Evolutionary conservation across 2,113 vertebrate species (phyloP).

Genomic region (Pedetes capensis): DNA sequence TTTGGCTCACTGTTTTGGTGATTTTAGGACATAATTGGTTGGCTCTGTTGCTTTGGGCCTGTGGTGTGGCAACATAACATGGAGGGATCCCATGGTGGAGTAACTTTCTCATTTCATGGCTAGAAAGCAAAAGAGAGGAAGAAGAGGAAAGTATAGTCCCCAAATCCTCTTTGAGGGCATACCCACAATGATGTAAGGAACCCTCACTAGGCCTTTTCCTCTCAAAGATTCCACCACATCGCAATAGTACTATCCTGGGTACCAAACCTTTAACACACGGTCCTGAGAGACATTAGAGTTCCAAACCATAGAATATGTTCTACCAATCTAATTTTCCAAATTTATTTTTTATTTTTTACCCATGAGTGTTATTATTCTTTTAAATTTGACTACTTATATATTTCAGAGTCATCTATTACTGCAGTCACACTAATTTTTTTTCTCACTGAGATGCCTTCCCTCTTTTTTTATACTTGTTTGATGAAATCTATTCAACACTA

Average conservation of each 20-base stretch:
- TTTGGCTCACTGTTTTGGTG: neutral
- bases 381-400: neutral
- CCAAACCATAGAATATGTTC: neutral
- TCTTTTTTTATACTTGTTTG: neutral
- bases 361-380: neutral
- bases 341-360: neutral
- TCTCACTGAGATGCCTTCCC: neutral
- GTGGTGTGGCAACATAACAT: neutral
- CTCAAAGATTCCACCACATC: neutral
- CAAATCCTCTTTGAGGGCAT: neutral
- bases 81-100: too few species aligned
- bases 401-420: neutral
- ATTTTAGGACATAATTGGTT: neutral
- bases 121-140: neutral
- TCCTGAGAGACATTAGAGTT: neutral
- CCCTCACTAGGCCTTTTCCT: neutral
- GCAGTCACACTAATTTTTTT: neutral
- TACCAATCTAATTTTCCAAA: neutral
- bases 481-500: neutral
- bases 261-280: neutral
- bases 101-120: neutral
- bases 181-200: neutral
- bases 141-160: neutral
- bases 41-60: neutral
- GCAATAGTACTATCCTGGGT: neutral